Conservation (phyloP, 2,888 invertebrate genomes). For the Stictocephala bisonia region DNA sequence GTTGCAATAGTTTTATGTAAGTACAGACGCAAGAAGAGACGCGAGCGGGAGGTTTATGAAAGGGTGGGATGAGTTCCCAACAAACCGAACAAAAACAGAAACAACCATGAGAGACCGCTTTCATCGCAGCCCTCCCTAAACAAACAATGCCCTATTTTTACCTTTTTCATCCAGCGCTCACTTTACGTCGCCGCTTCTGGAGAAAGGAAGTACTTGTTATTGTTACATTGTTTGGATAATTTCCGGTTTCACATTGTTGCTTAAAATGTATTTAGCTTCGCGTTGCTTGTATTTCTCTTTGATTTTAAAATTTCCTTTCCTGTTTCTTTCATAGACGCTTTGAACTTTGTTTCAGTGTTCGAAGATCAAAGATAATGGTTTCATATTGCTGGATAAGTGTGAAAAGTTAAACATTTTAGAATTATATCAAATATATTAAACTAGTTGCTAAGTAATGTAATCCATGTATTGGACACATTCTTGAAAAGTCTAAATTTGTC, state of each 20-base stretch:
- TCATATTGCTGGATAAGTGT: too few species aligned
- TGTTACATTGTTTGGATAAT: constrained; percentile 39
- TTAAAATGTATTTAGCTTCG: constrained; percentile 19
- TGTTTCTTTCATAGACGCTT: too few species aligned
- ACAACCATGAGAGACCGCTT: constrained; percentile 40
- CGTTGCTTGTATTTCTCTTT: not conserved
- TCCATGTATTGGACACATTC: too few species aligned
- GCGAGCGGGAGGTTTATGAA: not conserved
- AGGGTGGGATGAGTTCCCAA: constrained; percentile 46
- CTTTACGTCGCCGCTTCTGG: constrained; percentile 6
- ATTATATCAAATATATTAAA: too few species aligned
- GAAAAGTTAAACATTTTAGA: too few species aligned
- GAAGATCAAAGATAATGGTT: too few species aligned
- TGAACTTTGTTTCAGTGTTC: too few species aligned
- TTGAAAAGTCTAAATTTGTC: too few species aligned
- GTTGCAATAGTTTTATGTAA: too few species aligned
- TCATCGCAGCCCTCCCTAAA: constrained; percentile 18
- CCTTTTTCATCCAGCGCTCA: constrained; percentile 31
- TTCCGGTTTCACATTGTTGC: constrained; percentile 36
- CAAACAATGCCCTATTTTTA: constrained; percentile 37
- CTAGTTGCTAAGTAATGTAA: too few species aligned
- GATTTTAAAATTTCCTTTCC: too few species aligned
- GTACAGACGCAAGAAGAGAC: constrained; percentile 32
- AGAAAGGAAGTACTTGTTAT: constrained; percentile 27
- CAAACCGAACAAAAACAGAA: constrained; percentile 43